phyloP scores from a whole-genome alignment of 1,140 invertebrate genomes.

The Solenopsis fugax region DNA sequence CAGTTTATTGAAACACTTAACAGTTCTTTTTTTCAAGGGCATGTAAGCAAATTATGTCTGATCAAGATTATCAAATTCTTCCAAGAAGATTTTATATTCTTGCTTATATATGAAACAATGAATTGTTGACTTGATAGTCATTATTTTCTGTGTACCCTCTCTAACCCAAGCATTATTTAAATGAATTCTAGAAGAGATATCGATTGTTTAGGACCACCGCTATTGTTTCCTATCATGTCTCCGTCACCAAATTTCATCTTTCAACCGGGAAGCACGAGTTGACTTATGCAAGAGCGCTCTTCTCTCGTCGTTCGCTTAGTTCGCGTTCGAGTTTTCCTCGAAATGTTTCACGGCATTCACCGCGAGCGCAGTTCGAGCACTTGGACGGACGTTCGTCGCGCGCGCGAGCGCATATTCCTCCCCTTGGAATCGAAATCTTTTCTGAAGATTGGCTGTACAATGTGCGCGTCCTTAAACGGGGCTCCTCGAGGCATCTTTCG shows the following conservation, averaged over 20 bases:
- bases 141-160: no score
- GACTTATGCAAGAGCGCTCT: background rate
- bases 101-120: no score
- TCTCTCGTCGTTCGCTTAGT: background rate
- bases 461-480: constrained; percentile 31
- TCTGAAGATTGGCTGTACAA: constrained; percentile 14
- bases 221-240: background rate
- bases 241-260: background rate
- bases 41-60: no score
- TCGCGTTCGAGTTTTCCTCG: background rate
- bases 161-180: background rate
- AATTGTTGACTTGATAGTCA: no score
- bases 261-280: background rate
- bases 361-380: constrained; percentile 22
- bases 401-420: background rate
- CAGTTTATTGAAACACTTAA: no score
- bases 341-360: constrained; percentile 27
- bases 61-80: no score
- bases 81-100: no score
- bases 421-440: constrained; percentile 25
- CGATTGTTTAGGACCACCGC: background rate
- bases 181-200: background rate
- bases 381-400: constrained; percentile 30
- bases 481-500: constrained; percentile 24
- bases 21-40: no score